phyloP scores from a whole-genome alignment of 2,113 vertebrate species.

The Ceratotherium simum region DNA sequence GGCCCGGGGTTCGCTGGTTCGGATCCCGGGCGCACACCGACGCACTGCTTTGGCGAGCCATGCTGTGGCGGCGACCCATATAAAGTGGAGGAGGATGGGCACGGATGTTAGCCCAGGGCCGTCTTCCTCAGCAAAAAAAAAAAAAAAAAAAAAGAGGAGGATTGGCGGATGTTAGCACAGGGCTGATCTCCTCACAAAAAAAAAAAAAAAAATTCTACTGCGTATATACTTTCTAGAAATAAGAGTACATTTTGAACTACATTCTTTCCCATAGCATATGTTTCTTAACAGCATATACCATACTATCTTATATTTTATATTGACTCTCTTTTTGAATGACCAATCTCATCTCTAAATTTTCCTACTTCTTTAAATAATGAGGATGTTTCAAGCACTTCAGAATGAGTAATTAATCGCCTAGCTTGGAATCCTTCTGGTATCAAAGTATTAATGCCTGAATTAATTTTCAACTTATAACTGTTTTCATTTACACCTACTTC shows the following conservation, averaged over 20 bases:
- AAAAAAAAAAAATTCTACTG: slow-evolving; percentile 39
- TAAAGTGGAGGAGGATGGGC: too few relatives aligned
- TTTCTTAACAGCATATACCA: neutral
- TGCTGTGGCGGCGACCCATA: too few relatives aligned
- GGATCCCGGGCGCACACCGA: too few relatives aligned
- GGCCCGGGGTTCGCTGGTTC: too few relatives aligned
- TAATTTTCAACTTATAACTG: slow-evolving; percentile 84
- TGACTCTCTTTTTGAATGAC: slow-evolving; percentile 39
- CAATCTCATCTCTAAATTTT: slow-evolving; percentile 48
- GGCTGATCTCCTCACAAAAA: too few relatives aligned
- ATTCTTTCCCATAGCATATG: neutral
- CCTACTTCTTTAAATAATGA: slow-evolving; percentile 68
- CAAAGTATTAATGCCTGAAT: slow-evolving; percentile 81
- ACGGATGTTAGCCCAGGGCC: too few relatives aligned
- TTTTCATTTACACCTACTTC: slow-evolving; percentile 84
- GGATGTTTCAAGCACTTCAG: slow-evolving; percentile 72
- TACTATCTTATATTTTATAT: neutral
- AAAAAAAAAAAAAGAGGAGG: too few relatives aligned
- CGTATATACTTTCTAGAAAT: slow-evolving; percentile 17
- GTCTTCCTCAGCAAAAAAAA: too few relatives aligned
- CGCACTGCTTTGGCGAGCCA: too few relatives aligned
- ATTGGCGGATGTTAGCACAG: too few relatives aligned
- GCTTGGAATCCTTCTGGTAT: slow-evolving; percentile 73
- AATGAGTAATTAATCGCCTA: slow-evolving; percentile 78
- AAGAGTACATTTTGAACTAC: slow-evolving; percentile 6